These are phyloP conservation scores for Abramis brama DNA, from an alignment of 2,113 vertebrate genomes.

Conservation along the genomic window DNA sequence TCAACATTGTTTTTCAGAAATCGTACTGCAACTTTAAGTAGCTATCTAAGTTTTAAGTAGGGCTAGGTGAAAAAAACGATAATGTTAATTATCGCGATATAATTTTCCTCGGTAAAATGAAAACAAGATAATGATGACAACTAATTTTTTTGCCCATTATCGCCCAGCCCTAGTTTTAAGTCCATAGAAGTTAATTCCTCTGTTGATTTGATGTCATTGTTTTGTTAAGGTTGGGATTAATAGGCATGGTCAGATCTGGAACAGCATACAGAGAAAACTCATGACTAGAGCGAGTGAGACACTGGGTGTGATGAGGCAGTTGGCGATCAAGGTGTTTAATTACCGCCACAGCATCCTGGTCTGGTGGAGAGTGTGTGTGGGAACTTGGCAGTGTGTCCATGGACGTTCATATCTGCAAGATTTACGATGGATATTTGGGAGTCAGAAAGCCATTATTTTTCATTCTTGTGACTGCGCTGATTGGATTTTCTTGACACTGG, in stretches of 20 bases:
- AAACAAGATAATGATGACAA: too few species aligned
- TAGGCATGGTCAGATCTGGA: background rate
- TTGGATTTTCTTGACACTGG: slow-evolving; percentile 22
- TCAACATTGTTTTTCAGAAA: too few species aligned
- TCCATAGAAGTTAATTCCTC: background rate
- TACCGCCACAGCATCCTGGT: slow-evolving; percentile 49
- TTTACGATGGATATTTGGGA: slow-evolving; percentile 9
- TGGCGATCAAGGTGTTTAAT: slow-evolving; percentile 56
- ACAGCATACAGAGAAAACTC: background rate
- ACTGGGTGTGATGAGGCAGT: slow-evolving; percentile 36
- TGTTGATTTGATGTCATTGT: background rate
- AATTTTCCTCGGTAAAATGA: too few species aligned
- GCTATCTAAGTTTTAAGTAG: background rate
- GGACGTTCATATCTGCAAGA: slow-evolving; percentile 23
- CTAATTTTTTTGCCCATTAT: too few species aligned
- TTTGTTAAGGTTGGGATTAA: background rate
- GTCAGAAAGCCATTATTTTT: background rate
- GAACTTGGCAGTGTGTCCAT: slow-evolving; percentile 25
- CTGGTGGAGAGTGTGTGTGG: slow-evolving; percentile 1
- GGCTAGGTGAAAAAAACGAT: too few species aligned
- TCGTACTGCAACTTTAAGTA: too few species aligned
- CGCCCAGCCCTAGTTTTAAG: background rate
- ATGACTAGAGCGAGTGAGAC: background rate
- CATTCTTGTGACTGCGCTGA: slow-evolving; percentile 27
- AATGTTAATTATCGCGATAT: too few species aligned